phyloP scores from a whole-genome alignment of 64 coral and sea anemone genomes.

The Pocillopora verrucosa region DNA sequence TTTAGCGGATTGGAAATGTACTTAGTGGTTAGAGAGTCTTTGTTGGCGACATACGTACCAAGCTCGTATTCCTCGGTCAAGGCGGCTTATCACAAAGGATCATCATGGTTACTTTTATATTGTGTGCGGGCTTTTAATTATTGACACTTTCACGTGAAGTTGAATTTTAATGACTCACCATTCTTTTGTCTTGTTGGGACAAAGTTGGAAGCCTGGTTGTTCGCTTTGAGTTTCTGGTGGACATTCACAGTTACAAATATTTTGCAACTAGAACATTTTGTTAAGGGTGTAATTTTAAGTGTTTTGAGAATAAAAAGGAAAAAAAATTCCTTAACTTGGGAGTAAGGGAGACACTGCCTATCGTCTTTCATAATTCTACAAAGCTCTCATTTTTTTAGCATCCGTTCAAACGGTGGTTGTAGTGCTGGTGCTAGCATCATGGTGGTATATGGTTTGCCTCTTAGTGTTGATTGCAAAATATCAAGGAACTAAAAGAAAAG shows the following conservation, averaged over 20 bases:
- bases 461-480: not conserved
- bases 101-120: slow-evolving; percentile 19
- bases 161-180: slow-evolving; percentile 32
- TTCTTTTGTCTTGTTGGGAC: slow-evolving; percentile 32
- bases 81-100: slow-evolving; percentile 1
- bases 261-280: not conserved
- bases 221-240: slow-evolving; percentile 34
- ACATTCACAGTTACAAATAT: not conserved
- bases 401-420: not conserved
- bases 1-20: not conserved
- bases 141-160: slow-evolving; percentile 18
- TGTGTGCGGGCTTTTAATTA: slow-evolving; percentile 1
- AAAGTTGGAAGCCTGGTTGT: not conserved
- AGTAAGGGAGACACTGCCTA: too few species aligned
- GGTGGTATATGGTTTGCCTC: slow-evolving; percentile 1
- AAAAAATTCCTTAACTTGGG: not conserved
- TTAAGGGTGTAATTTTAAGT: not conserved
- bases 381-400: not conserved
- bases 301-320: not conserved
- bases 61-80: not conserved
- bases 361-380: not conserved
- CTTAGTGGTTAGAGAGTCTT: not conserved
- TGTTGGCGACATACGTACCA: slow-evolving; percentile 1
- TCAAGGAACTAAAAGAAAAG: not conserved
- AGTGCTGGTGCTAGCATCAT: not conserved